Conservation (phyloP, 2,888 invertebrate species). For the Lagria hirta region DNA sequence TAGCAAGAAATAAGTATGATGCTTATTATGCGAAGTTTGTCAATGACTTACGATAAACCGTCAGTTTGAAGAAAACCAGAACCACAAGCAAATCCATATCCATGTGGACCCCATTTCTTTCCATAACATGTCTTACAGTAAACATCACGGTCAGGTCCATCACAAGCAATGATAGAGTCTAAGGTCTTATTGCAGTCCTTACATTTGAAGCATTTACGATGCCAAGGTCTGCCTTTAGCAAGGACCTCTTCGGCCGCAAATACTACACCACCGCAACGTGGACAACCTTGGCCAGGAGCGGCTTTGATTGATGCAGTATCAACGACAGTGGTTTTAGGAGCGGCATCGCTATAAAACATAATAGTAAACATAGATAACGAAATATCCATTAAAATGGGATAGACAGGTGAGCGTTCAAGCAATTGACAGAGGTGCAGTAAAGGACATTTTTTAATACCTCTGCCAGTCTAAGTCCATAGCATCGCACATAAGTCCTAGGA, state of each 20-base stretch:
- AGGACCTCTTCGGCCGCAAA: constrained; percentile 94
- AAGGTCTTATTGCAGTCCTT: constrained; percentile 90
- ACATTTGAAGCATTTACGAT: constrained; percentile 92
- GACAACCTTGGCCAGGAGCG: constrained; percentile 83
- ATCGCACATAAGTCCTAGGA: constrained; percentile 83
- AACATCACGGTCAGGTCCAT: constrained; percentile 89
- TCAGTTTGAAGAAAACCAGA: constrained; percentile 93
- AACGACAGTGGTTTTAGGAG: constrained; percentile 74
- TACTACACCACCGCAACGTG: constrained; percentile 85
- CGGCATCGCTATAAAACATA: constrained; percentile 67
- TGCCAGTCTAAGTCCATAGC: constrained; percentile 76
- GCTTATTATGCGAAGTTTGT: constrained; percentile 3
- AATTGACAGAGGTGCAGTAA: constrained; percentile 22
- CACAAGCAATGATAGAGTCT: constrained; percentile 94
- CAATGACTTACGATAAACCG: constrained; percentile 73
- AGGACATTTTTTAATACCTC: constrained; percentile 61
- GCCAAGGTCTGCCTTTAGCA: constrained; percentile 88
- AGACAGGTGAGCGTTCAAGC: constrained; percentile 10
- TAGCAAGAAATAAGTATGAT: neutral
- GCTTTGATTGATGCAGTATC: constrained; percentile 81
- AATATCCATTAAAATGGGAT: constrained; percentile 1
- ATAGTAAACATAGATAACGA: too few species aligned
- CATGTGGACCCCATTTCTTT: constrained; percentile 96
- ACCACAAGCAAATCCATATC: constrained; percentile 93
- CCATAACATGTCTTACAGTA: constrained; percentile 98